Percentiles rank a stretch among this genome's conserved stretches.
Evolutionary conservation across 2,113 vertebrate species (phyloP).

Genomic region (Centrocercus urophasianus): DNA sequence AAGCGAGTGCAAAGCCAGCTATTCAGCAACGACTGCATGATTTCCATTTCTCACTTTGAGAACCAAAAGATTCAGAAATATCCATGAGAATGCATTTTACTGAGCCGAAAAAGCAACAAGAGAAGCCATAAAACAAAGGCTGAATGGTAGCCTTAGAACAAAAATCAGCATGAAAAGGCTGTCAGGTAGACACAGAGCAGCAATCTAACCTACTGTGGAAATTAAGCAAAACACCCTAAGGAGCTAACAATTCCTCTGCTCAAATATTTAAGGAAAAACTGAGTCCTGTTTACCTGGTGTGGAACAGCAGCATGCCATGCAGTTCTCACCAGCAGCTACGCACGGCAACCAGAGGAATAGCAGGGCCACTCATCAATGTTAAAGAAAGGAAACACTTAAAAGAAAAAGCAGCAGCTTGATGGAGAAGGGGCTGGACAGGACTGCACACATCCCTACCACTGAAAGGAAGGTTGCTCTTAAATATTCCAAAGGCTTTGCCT

Average conservation of each 20-base stretch:
- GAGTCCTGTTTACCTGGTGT: neutral
- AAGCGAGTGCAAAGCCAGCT: neutral
- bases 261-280: neutral
- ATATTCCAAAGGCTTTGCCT: neutral
- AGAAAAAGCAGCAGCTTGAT: neutral
- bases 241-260: neutral
- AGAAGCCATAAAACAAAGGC: slow-evolving; percentile 36
- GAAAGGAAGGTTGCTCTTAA: neutral
- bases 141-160: slow-evolving; percentile 2
- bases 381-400: neutral
- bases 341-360: neutral
- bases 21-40: neutral
- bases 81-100: neutral
- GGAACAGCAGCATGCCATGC: neutral
- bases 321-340: slow-evolving; percentile 1
- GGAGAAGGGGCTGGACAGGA: neutral
- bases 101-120: slow-evolving; percentile 29
- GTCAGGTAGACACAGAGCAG: slow-evolving; percentile 8
- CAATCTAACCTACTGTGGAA: neutral
- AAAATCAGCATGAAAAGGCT: slow-evolving; percentile 3
- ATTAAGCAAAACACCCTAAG: neutral
- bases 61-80: slow-evolving; percentile 10
- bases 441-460: neutral
- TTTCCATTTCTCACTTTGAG: neutral
- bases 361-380: neutral